Evolutionary conservation across 1,140 invertebrate species (phyloP), one percentile per base, ranked within the genome.

Genomic region (Drosophila nigrodunni): DNA sequence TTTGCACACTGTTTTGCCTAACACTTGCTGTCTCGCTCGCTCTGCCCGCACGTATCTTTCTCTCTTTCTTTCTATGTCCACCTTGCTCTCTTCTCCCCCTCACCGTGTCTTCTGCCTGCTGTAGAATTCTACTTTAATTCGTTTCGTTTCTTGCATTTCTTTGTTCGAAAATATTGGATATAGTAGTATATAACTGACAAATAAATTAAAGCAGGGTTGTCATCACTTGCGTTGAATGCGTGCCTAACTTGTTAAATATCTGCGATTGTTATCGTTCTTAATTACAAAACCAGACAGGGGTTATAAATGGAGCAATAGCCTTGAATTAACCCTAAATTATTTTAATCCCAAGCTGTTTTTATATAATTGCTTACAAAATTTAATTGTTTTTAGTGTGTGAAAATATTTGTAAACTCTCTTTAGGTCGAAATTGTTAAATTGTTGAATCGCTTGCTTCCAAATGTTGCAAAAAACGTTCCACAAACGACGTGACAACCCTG

Each of bases 31-130:
- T 34, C 21, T 54, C 30, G 13, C 50, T 25, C 34, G 10, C 21
- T 21, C 13, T 13, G 58, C 7, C 59, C 37, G 34, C 59, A 62
- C 44, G 10, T 43, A n/a, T 44, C 15, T 10, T 10, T 44, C 11
- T 30, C 21, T 18, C 49, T 52, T 21, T 21, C 18, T 21, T 21
- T 21, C 18, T 21, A 21, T 21, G 18, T 21, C 18, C 18, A 21
- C 15, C 46, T 21, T 21, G 21, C 41, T 15, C 58, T 5, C 7
- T 7, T 47, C 10, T 7, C 11, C 25, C 44, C 2, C 9, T 37
- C 15, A 30, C 18, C 46, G 11, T 72, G 10, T 65, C 21, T 58
- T 34, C 9, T 58, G 61, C 62, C 69, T 72, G 70, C 46, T 25
- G 54, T 66, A 67, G 54, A 73, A 34, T 10, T 30, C 25, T 30